Conservation (phyloP, 2,888 invertebrate genomes). For the Lordiphosa fenestrarum region DNA sequence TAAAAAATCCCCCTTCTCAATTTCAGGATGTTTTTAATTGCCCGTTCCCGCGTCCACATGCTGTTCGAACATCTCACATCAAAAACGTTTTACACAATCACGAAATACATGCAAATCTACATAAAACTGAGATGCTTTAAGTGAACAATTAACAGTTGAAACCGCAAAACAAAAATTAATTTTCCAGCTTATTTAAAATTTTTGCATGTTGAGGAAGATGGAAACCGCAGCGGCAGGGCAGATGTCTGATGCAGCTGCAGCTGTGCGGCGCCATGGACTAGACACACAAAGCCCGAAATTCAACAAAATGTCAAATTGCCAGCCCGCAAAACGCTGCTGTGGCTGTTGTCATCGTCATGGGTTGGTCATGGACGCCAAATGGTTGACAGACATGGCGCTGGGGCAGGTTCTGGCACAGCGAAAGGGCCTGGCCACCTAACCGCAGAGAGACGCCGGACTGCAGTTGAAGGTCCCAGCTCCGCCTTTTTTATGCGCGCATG, state of each 20-base stretch:
- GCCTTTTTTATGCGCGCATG: conserved; percentile 61
- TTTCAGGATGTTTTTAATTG: no score
- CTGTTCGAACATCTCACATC: no score
- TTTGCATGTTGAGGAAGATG: neutral
- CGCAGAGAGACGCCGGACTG: conserved; percentile 14
- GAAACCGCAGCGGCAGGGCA: conserved; percentile 45
- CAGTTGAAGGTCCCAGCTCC: conserved; percentile 41
- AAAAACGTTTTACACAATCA: no score
- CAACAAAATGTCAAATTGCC: conserved; percentile 54
- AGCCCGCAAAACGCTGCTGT: conserved; percentile 16
- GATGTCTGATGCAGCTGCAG: conserved; percentile 36
- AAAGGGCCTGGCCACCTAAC: conserved; percentile 20
- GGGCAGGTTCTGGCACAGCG: conserved; percentile 45
- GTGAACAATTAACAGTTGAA: no score
- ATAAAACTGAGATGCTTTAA: no score
- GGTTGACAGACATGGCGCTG: conserved; percentile 65
- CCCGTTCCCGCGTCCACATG: no score
- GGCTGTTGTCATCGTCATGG: conserved; percentile 51
- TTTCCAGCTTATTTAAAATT: neutral
- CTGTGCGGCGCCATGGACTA: conserved; percentile 49
- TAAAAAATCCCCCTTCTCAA: no score
- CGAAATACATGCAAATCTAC: no score
- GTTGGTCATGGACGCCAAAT: conserved; percentile 78
- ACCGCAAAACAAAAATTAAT: neutral
- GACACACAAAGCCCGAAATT: conserved; percentile 19